phyloP scores from a whole-genome alignment of 2,888 invertebrate genomes.

The Eilema caniola region DNA sequence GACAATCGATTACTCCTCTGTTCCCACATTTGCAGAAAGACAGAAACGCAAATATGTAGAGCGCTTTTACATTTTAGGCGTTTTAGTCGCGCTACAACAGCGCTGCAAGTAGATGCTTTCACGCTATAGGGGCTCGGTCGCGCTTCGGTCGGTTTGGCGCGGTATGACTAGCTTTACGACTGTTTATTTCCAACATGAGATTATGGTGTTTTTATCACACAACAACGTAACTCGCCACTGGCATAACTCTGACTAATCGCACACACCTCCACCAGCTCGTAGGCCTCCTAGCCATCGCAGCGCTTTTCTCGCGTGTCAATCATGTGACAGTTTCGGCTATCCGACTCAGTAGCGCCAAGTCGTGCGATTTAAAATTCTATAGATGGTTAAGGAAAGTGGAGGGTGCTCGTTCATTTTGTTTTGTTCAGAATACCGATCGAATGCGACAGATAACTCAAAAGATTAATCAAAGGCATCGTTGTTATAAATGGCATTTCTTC shows the following conservation, averaged over 20 bases:
- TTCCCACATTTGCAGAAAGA: neutral
- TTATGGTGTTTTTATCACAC: neutral
- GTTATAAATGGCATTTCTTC: conserved; percentile 65
- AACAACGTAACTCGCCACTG: neutral
- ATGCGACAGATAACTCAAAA: conserved; percentile 54
- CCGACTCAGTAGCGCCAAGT: neutral
- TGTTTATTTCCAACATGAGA: neutral
- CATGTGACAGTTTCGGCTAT: neutral
- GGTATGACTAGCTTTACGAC: neutral
- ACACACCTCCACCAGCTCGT: neutral
- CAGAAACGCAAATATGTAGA: neutral
- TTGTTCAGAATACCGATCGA: conserved; percentile 28
- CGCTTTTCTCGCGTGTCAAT: neutral
- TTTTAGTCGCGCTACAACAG: neutral
- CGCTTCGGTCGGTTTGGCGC: neutral
- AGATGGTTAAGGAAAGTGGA: conserved; percentile 6
- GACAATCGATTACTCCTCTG: conserved; percentile 9
- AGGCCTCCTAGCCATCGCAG: too few species aligned
- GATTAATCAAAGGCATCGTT: conserved; percentile 62
- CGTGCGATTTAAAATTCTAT: too few species aligned
- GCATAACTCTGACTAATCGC: neutral
- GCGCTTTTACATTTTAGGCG: neutral
- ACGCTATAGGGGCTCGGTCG: neutral
- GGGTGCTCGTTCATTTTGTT: conserved; percentile 25
- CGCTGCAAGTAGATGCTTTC: neutral